Base-by-base conservation (phyloP, 2,797 vertebrate species). In the Trichosurus vulpecula region DNA sequence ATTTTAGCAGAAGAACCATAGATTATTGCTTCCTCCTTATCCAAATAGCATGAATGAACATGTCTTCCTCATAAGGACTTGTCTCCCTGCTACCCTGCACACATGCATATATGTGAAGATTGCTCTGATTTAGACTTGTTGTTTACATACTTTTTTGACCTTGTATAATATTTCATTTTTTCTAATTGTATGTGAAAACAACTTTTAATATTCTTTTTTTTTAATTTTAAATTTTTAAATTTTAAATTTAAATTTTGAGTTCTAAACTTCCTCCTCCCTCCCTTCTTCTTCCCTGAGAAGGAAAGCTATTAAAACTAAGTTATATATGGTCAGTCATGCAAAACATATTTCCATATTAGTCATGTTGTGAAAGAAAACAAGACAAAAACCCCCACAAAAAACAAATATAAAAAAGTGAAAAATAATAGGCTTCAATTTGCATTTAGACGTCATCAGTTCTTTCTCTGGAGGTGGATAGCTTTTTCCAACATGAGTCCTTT, bases 191-290 rank as follows among this genome's bases (percentile, higher is more conserved):
- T 55, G 90, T 55, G 11, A 56, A n/a, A 54, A 94, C 90, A 56
- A 10, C 90, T 94, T 66, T 66, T 66, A 66, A n/a, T 47, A 11
- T 89, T 96, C 90, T 25, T 97, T 61, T 66, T 91, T 52, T 53
- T 58, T n/a, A n/a, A n/a, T n/a, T n/a, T n/a, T n/a, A n/a, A n/a
- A n/a, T n/a, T n/a, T n/a, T n/a, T n/a, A n/a, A n/a, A n/a, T n/a
- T n/a, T n/a, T n/a, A n/a, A n/a, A n/a, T n/a, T n/a, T n/a, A 9
- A 29, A 41, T 56, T 95, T 66, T 93, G 81, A 94, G 54, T 91
- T 87, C 91, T 89, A 95, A 94, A 90, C 35, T 92, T 91, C 94
- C 89, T 91, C 94, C 89, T 6, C 57, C 29, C 54, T 57, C 27
- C 27, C 27, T 10, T 10, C 56, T 56, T 57, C 61, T n/a, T 74